Evolutionary conservation across 2,113 vertebrate species (phyloP), one percentile per base, ranked within the genome.

Genomic region (Anser cygnoides): DNA sequence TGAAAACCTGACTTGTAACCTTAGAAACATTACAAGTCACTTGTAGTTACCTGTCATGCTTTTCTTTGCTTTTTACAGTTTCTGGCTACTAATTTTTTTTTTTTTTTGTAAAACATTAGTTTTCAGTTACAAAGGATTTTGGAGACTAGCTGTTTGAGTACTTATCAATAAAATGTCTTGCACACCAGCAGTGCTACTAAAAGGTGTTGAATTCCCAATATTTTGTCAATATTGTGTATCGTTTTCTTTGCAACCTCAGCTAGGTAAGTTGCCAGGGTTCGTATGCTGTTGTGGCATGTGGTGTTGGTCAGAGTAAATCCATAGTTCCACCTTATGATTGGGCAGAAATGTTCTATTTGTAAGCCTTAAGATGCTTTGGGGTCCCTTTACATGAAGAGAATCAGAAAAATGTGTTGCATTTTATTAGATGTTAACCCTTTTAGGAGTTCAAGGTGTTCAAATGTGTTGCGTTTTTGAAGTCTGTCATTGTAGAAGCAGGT

Each of bases 191-290:
- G 23, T 21, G 49, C 74, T 74, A 16, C 72, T 77, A 65, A 10
- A 15, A 43, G 18, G 25, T 7, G 23, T 13, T 21, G 26, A 66
- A 15, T 44, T 73, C 15, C 35, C 71, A 35, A 0, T 23, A 11
- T 29, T 5, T 31, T 59, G 33, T 57, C 1, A 3, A 14, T 33
- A 5, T 44, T 19, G 12, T 18, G 6, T 5, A 7, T 0, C 2
- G 52, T 85, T 82, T 85, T 61, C 57, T 66, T 75, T 84, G 46
- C 52, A 87, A 43, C 58, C 66, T 78, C 43, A 31, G 1, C 1
- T 67, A 26, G 73, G 3, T 39, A 22, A 75, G 28, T 72, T 52
- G 76, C 66, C 65, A 63, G 61, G 76, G 37, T 88, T 50, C 33
- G 2, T 10, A 58, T 61, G 67, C 71, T 80, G 0, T 26, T 65